Evolutionary conservation across 2,797 vertebrate species (phyloP).

Genomic region (Paramormyrops hopkinsi): DNA sequence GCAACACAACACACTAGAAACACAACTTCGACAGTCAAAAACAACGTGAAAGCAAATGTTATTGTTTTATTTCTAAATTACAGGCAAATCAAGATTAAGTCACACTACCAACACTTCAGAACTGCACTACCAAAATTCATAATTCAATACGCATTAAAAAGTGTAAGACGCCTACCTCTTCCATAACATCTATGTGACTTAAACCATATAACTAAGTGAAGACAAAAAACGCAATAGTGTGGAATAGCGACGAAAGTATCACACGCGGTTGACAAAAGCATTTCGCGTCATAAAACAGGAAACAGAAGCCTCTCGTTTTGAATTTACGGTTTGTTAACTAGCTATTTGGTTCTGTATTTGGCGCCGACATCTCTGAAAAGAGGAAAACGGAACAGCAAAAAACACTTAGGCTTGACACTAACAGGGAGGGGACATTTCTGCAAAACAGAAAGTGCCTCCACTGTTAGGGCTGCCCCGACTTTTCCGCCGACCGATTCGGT

Average conservation of each 20-base stretch:
- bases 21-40: not conserved
- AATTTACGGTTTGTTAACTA: not conserved
- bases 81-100: not conserved
- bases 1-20: not conserved
- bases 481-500: not conserved
- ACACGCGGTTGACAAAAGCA: not conserved
- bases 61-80: not conserved
- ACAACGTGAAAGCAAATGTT: not conserved
- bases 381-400: not conserved
- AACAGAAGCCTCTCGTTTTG: not conserved
- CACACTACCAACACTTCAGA: not conserved
- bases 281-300: not conserved
- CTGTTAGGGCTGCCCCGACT: not conserved
- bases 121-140: not conserved
- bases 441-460: not conserved
- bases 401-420: not conserved
- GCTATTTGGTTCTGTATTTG: not conserved
- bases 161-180: not conserved
- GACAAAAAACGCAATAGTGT: not conserved
- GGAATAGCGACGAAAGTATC: not conserved
- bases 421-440: conserved; percentile 2
- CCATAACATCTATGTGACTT: not conserved
- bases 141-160: not conserved
- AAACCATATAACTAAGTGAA: not conserved
- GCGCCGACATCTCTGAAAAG: not conserved